Conservation (phyloP, 2,797 vertebrate species). For the Dallia pectoralis region DNA sequence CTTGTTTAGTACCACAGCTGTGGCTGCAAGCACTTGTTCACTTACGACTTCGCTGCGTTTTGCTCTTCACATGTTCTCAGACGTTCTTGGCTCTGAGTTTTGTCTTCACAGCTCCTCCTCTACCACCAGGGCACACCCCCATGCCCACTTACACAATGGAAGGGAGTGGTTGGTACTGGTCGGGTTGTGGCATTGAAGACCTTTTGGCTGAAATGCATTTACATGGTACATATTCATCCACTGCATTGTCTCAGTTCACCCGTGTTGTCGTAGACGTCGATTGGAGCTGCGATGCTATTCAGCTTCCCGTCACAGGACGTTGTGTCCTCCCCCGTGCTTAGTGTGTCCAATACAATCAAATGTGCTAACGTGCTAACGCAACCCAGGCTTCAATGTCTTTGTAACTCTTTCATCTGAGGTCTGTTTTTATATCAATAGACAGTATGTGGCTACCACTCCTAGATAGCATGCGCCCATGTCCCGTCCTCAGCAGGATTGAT, state of each 20-base stretch:
- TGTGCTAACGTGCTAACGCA: background rate
- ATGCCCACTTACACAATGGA: too few relatives aligned
- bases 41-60: slow-evolving; percentile 57
- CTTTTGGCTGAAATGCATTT: slow-evolving; percentile 47
- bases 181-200: slow-evolving; percentile 47
- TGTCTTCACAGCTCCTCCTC: slow-evolving; percentile 62
- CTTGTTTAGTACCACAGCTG: slow-evolving; percentile 26
- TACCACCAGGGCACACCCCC: slow-evolving; percentile 1
- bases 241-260: slow-evolving; percentile 65
- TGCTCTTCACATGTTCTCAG: slow-evolving; percentile 63
- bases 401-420: slow-evolving; percentile 40
- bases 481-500: slow-evolving; percentile 54
- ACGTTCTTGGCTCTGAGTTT: slow-evolving; percentile 64
- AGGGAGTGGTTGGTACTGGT: slow-evolving; percentile 21
- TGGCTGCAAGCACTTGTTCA: slow-evolving; percentile 35
- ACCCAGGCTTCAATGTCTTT: background rate
- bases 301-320: slow-evolving; percentile 17
- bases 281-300: slow-evolving; percentile 36
- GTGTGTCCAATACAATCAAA: background rate
- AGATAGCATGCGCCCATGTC: slow-evolving; percentile 31
- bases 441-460: slow-evolving; percentile 39
- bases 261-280: slow-evolving; percentile 53
- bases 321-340: slow-evolving; percentile 10
- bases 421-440: slow-evolving; percentile 49
- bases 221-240: slow-evolving; percentile 55